A percentile compares a stretch with the other conserved stretches of the same genome.
Evolutionary conservation across 2,797 vertebrate genomes (phyloP).

Genomic region (Rhincodon typus): DNA sequence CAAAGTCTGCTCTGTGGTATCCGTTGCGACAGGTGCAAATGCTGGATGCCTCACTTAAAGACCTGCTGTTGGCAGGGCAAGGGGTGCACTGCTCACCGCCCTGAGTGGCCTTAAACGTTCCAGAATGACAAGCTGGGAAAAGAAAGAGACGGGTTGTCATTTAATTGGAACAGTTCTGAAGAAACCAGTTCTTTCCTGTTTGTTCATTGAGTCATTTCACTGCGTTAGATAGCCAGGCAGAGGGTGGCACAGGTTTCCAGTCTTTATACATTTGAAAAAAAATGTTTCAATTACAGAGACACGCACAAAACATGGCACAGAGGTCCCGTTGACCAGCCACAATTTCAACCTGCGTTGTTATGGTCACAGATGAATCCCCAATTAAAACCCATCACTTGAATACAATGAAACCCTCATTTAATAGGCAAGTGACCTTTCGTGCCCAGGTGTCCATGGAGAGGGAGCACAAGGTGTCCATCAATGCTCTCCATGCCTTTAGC

Average conservation of each 20-base stretch:
- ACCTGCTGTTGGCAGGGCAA: conserved; percentile 89
- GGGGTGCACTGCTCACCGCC: conserved; percentile 74
- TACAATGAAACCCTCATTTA: not conserved
- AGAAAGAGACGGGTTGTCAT: conserved; percentile 40
- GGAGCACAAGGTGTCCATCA: no score
- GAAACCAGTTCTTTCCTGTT: not conserved
- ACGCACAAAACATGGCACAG: not conserved
- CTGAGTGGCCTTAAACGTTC: conserved; percentile 91
- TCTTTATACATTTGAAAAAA: not conserved
- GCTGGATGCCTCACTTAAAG: conserved; percentile 76
- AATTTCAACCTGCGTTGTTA: not conserved
- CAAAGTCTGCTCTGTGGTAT: conserved; percentile 83
- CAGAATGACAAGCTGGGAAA: conserved; percentile 79
- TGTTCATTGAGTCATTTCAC: not conserved
- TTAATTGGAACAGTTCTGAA: not conserved
- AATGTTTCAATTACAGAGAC: not conserved
- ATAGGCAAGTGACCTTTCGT: not conserved
- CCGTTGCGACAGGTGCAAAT: conserved; percentile 87
- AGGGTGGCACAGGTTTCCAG: not conserved
- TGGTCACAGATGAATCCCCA: not conserved
- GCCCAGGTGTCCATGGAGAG: no score
- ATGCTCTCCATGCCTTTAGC: no score
- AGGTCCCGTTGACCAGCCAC: not conserved
- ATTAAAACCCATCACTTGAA: not conserved
- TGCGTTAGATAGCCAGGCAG: not conserved